Conservation (phyloP, 2,113 vertebrate genomes). For the Chaetodon trifascialis region DNA sequence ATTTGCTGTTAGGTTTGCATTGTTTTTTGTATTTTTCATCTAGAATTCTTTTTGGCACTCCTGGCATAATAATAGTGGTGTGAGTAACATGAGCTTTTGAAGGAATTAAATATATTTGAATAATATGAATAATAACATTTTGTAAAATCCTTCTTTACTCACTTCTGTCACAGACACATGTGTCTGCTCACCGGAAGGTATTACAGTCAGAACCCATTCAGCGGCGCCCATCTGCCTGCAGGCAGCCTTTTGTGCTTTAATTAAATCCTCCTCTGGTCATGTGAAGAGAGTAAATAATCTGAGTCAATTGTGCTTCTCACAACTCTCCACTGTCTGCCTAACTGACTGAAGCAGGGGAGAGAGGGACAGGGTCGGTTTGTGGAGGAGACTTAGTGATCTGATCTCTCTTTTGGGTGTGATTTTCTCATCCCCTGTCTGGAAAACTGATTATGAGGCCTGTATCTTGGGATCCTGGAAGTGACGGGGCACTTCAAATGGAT, state of each 20-base stretch:
- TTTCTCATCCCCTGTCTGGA: not conserved
- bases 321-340: slow-evolving; percentile 47
- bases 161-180: not conserved
- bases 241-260: slow-evolving; percentile 67
- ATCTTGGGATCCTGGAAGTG: not conserved
- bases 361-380: slow-evolving; percentile 5
- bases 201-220: slow-evolving; percentile 36
- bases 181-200: slow-evolving; percentile 16
- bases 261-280: slow-evolving; percentile 64
- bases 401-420: not conserved
- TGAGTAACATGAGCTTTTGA: not conserved
- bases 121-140: not conserved
- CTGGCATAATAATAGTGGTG: not conserved
- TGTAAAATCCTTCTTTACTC: not conserved
- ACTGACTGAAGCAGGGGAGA: slow-evolving; percentile 30
- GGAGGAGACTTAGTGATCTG: slow-evolving; percentile 11
- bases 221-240: slow-evolving; percentile 46
- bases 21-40: too few relatives aligned
- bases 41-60: not conserved
- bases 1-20: too few relatives aligned
- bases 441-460: slow-evolving; percentile 1
- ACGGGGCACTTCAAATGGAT: not conserved
- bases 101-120: not conserved
- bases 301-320: slow-evolving; percentile 29
- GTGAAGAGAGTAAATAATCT: slow-evolving; percentile 58